Evolutionary conservation across 2,113 vertebrate genomes (phyloP).

Genomic region (Machaerirhynchus nigripectus): DNA sequence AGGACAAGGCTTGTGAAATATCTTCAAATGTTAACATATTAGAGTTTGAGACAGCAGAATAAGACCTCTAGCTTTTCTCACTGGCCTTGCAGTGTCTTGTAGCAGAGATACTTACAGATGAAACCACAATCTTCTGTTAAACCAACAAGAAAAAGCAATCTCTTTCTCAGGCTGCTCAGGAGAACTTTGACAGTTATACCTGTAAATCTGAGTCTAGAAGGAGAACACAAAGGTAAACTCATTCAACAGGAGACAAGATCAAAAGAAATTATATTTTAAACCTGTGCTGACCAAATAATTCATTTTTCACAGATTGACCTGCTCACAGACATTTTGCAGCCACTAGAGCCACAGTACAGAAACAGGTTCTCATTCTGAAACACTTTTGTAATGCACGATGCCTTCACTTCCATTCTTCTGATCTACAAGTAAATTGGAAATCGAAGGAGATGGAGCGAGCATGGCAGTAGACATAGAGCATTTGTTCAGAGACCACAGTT

Average conservation of each 20-base stretch:
- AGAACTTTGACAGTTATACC: neutral
- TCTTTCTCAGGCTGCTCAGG: neutral
- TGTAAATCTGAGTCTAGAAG: neutral
- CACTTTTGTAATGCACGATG: neutral
- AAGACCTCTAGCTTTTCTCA: neutral
- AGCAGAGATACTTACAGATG: neutral
- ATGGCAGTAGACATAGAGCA: neutral
- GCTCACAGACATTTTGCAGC: neutral
- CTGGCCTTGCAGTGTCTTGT: neutral
- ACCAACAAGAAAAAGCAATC: neutral
- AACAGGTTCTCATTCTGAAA: neutral
- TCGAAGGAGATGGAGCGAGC: neutral
- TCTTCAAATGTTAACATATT: neutral
- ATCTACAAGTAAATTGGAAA: neutral
- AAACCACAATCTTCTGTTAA: neutral
- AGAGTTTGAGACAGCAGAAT: neutral
- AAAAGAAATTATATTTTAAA: neutral
- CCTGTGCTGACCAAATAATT: neutral
- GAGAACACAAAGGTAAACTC: neutral
- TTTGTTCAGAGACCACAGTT: neutral
- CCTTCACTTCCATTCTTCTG: neutral
- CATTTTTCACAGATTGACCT: neutral
- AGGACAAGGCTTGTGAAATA: neutral
- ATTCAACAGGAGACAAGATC: neutral
- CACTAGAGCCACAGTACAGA: neutral